These are phyloP conservation scores for Akabosia matsudoensis DNA, from an alignment of 1,140 invertebrate species.

Conservation along the genomic window DNA sequence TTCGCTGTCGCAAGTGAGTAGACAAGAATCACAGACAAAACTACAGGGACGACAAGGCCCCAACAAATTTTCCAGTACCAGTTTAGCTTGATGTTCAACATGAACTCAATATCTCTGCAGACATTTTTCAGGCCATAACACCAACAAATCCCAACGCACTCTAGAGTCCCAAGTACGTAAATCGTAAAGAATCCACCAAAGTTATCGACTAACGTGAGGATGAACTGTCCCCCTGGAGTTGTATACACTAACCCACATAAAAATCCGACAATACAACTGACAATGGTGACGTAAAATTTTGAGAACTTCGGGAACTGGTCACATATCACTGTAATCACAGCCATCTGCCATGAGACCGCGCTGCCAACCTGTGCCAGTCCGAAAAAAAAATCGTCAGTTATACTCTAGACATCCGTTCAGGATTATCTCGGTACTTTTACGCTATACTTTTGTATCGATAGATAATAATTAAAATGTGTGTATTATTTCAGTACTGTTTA, in stretches of 20 bases:
- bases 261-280: constrained; percentile 48
- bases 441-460: too few relatives aligned
- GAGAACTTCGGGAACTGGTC: constrained; percentile 49
- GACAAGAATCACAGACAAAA: constrained; percentile 51
- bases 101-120: constrained; percentile 53
- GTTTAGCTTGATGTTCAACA: constrained; percentile 50
- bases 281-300: constrained; percentile 47
- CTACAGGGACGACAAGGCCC: constrained; percentile 33
- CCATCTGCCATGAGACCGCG: constrained; percentile 44
- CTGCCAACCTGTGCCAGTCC: too few relatives aligned
- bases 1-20: constrained; percentile 28
- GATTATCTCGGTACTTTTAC: too few relatives aligned
- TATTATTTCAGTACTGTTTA: too few relatives aligned
- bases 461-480: too few relatives aligned
- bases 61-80: constrained; percentile 52
- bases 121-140: constrained; percentile 60
- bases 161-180: constrained; percentile 67
- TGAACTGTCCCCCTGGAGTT: constrained; percentile 46
- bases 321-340: constrained; percentile 50
- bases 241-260: constrained; percentile 49
- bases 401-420: too few relatives aligned
- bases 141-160: constrained; percentile 68
- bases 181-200: constrained; percentile 50
- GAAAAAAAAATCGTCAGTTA: too few relatives aligned
- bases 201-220: constrained; percentile 16